Percentiles rank a stretch among this genome's conserved stretches.
phyloP scores from a whole-genome alignment of 1,140 invertebrate species.

The Cecropterus lyciades region DNA sequence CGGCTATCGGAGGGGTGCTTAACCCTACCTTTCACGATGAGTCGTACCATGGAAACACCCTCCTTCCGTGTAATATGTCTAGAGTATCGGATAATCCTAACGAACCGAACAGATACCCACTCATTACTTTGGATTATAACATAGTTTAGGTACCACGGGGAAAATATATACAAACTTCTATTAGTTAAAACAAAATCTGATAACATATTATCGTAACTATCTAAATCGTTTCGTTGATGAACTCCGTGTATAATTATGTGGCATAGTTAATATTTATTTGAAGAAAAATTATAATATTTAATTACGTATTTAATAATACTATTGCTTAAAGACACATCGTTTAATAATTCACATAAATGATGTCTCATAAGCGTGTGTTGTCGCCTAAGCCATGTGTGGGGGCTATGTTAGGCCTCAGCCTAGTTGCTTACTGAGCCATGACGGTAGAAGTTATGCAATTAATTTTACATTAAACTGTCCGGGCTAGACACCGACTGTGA shows the following conservation, averaged over 20 bases:
- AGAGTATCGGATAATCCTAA: conserved; percentile 30
- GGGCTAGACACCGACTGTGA: background rate
- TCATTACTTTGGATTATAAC: background rate
- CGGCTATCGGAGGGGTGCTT: conserved; percentile 13
- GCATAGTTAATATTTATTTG: too few relatives aligned
- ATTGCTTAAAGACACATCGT: too few relatives aligned
- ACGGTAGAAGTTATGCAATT: background rate
- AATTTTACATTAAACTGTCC: background rate
- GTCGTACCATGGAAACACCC: conserved; percentile 13
- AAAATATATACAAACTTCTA: background rate
- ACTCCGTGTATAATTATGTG: too few relatives aligned
- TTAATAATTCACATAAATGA: too few relatives aligned
- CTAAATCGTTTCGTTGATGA: too few relatives aligned
- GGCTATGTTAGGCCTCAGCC: background rate
- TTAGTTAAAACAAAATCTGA: too few relatives aligned
- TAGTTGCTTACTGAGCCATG: background rate
- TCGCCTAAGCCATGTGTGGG: background rate
- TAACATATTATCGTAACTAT: too few relatives aligned
- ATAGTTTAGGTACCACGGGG: background rate
- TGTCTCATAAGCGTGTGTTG: too few relatives aligned
- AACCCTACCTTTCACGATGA: conserved; percentile 22
- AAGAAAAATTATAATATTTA: too few relatives aligned
- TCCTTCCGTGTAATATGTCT: conserved; percentile 21
- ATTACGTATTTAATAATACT: too few relatives aligned
- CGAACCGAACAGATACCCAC: background rate